Conservation (phyloP, 2,113 vertebrate genomes). For the Gopherus evgoodei region DNA sequence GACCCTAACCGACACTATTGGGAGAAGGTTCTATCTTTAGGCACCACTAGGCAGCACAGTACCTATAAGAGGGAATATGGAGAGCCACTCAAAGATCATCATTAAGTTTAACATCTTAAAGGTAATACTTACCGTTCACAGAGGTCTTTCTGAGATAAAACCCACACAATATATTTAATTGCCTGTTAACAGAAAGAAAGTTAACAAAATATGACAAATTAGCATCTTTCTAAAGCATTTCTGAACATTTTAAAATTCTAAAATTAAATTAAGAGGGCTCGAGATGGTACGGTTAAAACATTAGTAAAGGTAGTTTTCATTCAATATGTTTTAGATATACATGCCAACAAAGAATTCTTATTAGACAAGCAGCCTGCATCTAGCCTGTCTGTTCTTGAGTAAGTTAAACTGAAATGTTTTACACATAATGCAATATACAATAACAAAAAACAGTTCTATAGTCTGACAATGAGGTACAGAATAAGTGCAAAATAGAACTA, state of each 20-base stretch:
- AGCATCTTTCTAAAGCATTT: slow-evolving; percentile 7
- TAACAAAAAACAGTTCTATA: slow-evolving; percentile 27
- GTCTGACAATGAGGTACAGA: neutral
- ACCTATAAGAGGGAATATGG: neutral
- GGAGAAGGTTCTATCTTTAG: neutral
- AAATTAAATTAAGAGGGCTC: slow-evolving; percentile 9
- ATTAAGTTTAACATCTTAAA: neutral
- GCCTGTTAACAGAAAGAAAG: slow-evolving; percentile 70
- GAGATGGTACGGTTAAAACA: neutral
- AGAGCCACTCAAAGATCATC: neutral
- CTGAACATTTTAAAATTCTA: slow-evolving; percentile 9
- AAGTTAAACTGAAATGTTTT: slow-evolving; percentile 39
- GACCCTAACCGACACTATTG: neutral
- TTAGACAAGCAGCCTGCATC: slow-evolving; percentile 48
- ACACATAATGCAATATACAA: slow-evolving; percentile 28
- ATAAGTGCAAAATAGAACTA: neutral
- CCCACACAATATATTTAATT: slow-evolving; percentile 61
- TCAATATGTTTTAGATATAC: slow-evolving; percentile 7
- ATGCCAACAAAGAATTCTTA: slow-evolving; percentile 27
- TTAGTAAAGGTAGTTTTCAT: neutral
- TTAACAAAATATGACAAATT: neutral
- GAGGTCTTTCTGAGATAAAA: slow-evolving; percentile 55
- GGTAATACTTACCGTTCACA: slow-evolving; percentile 68
- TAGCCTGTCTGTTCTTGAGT: slow-evolving; percentile 50
- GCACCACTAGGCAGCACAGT: neutral